Conservation (phyloP, 2,113 vertebrate genomes). For the Thermophis baileyi region DNA sequence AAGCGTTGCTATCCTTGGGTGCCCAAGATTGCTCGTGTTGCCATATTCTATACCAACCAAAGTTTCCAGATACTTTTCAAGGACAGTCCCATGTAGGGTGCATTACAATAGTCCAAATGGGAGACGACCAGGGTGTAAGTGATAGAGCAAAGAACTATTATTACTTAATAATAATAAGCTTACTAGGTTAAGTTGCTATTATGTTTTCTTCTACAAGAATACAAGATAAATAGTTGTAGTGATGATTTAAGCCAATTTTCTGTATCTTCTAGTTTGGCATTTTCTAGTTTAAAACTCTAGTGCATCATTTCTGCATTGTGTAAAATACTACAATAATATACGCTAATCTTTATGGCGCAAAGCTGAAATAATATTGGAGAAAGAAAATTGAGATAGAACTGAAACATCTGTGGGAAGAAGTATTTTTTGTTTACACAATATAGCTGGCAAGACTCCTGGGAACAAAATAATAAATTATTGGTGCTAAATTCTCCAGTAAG, state of each 20-base stretch:
- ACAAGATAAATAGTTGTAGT: not conserved
- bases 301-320: not conserved
- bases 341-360: not conserved
- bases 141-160: not conserved
- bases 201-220: not conserved
- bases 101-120: not conserved
- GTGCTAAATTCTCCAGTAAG: not conserved
- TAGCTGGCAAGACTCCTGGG: not conserved
- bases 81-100: not conserved
- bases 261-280: not conserved
- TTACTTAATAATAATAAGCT: not conserved
- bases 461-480: not conserved
- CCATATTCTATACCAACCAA: not conserved
- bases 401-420: not conserved
- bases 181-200: not conserved
- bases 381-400: slow-evolving; percentile 1
- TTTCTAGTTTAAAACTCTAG: not conserved
- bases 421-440: not conserved
- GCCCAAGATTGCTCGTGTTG: not conserved
- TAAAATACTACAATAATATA: not conserved
- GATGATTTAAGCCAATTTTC: not conserved
- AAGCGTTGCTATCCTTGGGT: too few species aligned
- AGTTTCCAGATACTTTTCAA: not conserved
- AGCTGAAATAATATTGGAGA: not conserved
- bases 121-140: not conserved